Evolutionary conservation across 2,797 vertebrate genomes (phyloP).

Genomic region (Crenichthys baileyi): DNA sequence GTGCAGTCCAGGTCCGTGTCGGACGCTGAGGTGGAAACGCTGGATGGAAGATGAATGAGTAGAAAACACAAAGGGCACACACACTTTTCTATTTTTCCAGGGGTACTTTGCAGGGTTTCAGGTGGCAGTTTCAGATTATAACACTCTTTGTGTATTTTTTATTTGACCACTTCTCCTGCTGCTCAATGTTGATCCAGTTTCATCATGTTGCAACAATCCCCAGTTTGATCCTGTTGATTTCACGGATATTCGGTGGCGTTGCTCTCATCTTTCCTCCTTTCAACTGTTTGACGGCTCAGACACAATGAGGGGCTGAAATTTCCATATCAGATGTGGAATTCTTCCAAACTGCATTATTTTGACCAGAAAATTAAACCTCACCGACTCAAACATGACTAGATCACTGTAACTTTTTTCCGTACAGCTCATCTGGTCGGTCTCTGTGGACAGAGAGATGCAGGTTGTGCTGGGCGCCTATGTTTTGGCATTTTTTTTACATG

Average conservation of each 20-base stretch:
- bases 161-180: constrained; percentile 2
- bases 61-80: constrained; percentile 25
- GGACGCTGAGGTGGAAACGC: constrained; percentile 37
- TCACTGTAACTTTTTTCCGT: constrained; percentile 14
- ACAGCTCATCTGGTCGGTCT: not conserved
- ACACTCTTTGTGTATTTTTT: not conserved
- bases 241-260: constrained; percentile 37
- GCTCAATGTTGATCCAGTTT: constrained; percentile 14
- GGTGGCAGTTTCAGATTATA: constrained; percentile 5
- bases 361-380: not conserved
- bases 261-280: constrained; percentile 4
- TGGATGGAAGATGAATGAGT: constrained; percentile 12
- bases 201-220: constrained; percentile 36
- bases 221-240: constrained; percentile 33
- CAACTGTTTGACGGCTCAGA: not conserved
- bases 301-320: not conserved
- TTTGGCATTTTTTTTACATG: not conserved
- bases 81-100: constrained; percentile 22
- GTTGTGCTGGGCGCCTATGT: constrained; percentile 19
- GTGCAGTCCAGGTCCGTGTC: constrained; percentile 29
- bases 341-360: not conserved
- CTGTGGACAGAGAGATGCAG: constrained; percentile 8
- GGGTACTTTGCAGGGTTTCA: constrained; percentile 20
- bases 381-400: not conserved
- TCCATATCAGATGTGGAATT: not conserved